Conservation (phyloP, 2,888 invertebrate genomes). For the Limnephilus auricula region DNA sequence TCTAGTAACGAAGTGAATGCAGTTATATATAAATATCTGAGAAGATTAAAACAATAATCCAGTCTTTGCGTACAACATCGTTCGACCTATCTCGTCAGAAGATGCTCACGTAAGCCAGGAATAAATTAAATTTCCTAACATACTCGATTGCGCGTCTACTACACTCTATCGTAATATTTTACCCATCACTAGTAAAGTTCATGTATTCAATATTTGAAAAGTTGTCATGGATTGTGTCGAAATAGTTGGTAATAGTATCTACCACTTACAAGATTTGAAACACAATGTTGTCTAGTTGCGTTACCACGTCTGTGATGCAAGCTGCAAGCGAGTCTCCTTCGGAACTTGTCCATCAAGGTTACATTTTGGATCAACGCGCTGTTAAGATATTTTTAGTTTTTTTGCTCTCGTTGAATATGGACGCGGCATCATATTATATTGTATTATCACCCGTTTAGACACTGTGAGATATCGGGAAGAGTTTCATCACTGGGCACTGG, state of each 20-base stretch:
- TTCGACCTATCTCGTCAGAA: neutral
- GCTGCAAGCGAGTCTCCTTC: slow-evolving; percentile 42
- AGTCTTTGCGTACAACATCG: neutral
- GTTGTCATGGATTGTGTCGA: slow-evolving; percentile 38
- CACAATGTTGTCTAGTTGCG: slow-evolving; percentile 53
- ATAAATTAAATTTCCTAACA: slow-evolving; percentile 4
- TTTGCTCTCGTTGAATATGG: neutral
- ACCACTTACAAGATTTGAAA: slow-evolving; percentile 53
- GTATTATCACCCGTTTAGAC: neutral
- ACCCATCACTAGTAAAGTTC: slow-evolving; percentile 43
- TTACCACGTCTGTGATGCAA: slow-evolving; percentile 52
- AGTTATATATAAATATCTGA: neutral
- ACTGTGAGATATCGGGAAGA: neutral
- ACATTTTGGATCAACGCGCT: slow-evolving; percentile 49
- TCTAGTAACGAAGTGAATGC: neutral
- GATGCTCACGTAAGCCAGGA: neutral
- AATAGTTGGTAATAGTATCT: slow-evolving; percentile 40
- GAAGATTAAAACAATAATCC: neutral
- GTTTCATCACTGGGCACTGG: neutral
- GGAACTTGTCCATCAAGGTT: slow-evolving; percentile 53
- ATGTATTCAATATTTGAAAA: slow-evolving; percentile 39
- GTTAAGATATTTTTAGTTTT: slow-evolving; percentile 14
- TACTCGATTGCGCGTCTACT: neutral
- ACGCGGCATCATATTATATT: neutral
- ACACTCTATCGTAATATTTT: slow-evolving; percentile 36